Evolutionary conservation across 2,113 vertebrate species (phyloP), one percentile per base, ranked within the genome.

Genomic region (Centropus unirufus): DNA sequence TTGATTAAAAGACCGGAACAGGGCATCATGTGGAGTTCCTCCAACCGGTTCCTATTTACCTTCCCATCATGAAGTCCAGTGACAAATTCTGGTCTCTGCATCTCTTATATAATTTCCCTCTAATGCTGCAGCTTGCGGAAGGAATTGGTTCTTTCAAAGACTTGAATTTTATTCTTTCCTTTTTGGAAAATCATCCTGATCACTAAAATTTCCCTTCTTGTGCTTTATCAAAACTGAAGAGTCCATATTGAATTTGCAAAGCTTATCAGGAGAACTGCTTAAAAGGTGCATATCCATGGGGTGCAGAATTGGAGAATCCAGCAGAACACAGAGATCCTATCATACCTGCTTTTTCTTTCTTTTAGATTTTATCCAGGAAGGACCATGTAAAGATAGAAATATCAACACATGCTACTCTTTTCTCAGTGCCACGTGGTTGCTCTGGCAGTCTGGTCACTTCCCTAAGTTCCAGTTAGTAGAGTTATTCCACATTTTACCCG

Each of bases 21-120:
- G 26, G 11, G 24, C 36, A 6, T 63, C 9, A 2, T 46, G 8
- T 47, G 26, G 46, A 36, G 55, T 54, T 82, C 49, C 18, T 55
- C 18, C 51, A 67, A 54, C 34, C 61, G 46, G 0, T 40, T 72
- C 14, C 32, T 19, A 0, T 29, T 63, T 72, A 32, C 15, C 3
- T 89, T 9, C 32, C 8, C 4, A 1, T 40, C 8, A 7, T 0
- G 1, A 82, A 64, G 39, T 68, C 89, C 54, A 64, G 15, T 51
- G 54, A 47, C 20, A 11, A 12, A 22, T 67, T 81, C 52, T 72
- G 83, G 8, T 81, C 16, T 87, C n/a, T 58, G 19, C 46, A 57
- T 21, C 39, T n/a, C 11, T 52, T 63, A 14, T 0, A 0, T 55
- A 11, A 63, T 90, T 85, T 2, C 4, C 9, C 39, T 59, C 30